Conservation (phyloP, 1,140 invertebrate genomes). For the Leptinotarsa texana region DNA sequence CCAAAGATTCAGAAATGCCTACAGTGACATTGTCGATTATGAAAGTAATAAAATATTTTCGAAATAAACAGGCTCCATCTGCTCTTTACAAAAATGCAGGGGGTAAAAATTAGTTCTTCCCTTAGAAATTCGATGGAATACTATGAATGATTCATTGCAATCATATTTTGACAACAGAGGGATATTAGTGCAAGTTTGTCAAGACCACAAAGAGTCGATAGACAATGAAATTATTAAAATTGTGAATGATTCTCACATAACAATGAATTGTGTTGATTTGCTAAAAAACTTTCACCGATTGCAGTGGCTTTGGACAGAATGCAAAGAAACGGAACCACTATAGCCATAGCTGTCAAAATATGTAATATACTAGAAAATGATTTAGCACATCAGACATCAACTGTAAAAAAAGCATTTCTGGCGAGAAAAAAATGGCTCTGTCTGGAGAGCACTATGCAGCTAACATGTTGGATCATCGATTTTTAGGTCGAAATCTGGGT, state of each 20-base stretch:
- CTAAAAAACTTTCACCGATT: too few relatives aligned
- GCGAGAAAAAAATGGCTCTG: too few relatives aligned
- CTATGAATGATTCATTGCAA: conserved; percentile 13
- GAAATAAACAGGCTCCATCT: conserved; percentile 19
- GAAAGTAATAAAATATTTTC: conserved; percentile 17
- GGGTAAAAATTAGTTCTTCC: conserved; percentile 19
- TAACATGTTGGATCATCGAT: too few relatives aligned
- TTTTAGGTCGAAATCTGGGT: too few relatives aligned
- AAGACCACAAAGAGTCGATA: conserved; percentile 6
- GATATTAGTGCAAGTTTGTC: background rate
- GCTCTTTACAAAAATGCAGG: background rate
- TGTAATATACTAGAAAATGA: too few relatives aligned
- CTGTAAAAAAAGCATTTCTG: too few relatives aligned
- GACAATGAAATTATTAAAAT: conserved; percentile 23
- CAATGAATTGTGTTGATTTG: background rate
- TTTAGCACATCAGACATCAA: too few relatives aligned
- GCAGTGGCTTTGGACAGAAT: too few relatives aligned
- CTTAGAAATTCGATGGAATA: conserved; percentile 14
- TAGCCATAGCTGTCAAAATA: too few relatives aligned
- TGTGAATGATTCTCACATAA: conserved; percentile 14
- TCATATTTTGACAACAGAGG: background rate
- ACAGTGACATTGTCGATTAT: conserved; percentile 5
- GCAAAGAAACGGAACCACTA: too few relatives aligned
- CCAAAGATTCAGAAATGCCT: conserved; percentile 17
- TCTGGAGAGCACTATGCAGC: too few relatives aligned